Evolutionary conservation across 2,888 invertebrate species (phyloP), one percentile per base, ranked within the genome.

Genomic region (Cacoxenus indagator): DNA sequence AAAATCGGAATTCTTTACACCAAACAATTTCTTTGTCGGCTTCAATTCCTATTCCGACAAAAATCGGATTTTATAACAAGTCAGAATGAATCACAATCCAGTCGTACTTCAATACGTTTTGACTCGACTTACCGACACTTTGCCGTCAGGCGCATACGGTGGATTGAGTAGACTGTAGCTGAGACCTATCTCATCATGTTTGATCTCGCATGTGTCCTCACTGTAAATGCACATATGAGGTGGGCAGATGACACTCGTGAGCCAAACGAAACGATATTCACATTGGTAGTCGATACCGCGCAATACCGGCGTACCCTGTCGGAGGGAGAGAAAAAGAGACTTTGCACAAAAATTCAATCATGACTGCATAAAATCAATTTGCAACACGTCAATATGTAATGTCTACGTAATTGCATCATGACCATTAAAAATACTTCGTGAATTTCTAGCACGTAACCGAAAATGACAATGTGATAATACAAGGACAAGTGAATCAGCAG

Each of bases 211-310:
- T 19, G 78, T 84, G 57, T 82, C 76, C 68, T 70, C 78, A 70
- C 78, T 78, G 71, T 87, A 86, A 69, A 73, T 77, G 75, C 87
- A 86, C 75, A 82, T 81, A 70, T 88, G 86, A 64, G 84, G 78
- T 64, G 86, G 85, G 72, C 88, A 88, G 76, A 88, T 85, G 67
- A 88, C 84, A 72, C 85, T 88, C 46, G 88, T 88, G n/a, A 83
- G 78, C 87, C 88, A 88, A 22, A 78, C 76, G 76, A 88, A 88
- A 71, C 76, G 76, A 75, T 87, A 88, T 73, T 85, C 78, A 74
- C 88, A 88, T 68, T 87, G 84, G 55, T 75, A 73, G 54, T 76
- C 78, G 71, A 87, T 85, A 65, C 82, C 78, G 75, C 82, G 81
- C 73, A 88, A 76, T 70, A 86, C 83, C 24, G 88, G 88, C 57